Evolutionary conservation across 2,888 invertebrate genomes (phyloP).

Genomic region (Cordilura impudica): DNA sequence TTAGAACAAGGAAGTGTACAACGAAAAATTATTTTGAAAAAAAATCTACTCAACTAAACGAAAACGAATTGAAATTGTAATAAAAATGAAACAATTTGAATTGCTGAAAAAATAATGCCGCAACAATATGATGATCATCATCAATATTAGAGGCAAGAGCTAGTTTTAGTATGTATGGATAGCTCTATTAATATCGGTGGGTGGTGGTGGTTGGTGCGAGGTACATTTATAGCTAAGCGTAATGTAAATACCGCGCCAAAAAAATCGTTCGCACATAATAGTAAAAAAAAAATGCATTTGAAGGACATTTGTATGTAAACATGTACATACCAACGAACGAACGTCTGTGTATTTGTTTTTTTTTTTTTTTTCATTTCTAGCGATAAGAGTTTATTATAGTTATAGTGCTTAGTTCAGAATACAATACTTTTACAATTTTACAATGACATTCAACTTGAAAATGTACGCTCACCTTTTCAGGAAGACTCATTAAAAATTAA

Average conservation of each 20-base stretch:
- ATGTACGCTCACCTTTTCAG: slow-evolving; percentile 55
- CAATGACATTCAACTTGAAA: slow-evolving; percentile 57
- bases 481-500: slow-evolving; percentile 20
- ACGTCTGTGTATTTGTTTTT: not conserved
- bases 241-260: slow-evolving; percentile 24
- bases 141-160: not conserved
- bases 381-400: slow-evolving; percentile 16
- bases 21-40: slow-evolving; percentile 10
- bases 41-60: slow-evolving; percentile 42
- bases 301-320: slow-evolving; percentile 34
- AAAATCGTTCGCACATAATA: not conserved
- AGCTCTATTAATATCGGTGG: not conserved
- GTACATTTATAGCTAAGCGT: slow-evolving; percentile 17
- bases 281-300: slow-evolving; percentile 26
- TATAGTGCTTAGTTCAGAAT: too few species aligned
- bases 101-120: slow-evolving; percentile 64
- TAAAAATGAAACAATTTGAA: slow-evolving; percentile 42
- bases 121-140: slow-evolving; percentile 63
- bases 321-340: too few species aligned
- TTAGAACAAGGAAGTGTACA: slow-evolving; percentile 54
- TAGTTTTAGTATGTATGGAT: not conserved
- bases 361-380: slow-evolving; percentile 1
- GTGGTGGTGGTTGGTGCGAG: not conserved
- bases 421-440: slow-evolving; percentile 14
- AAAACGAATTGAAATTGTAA: slow-evolving; percentile 56